Evolutionary conservation across 2,113 vertebrate species (phyloP).

Genomic region (Centropristis striata): DNA sequence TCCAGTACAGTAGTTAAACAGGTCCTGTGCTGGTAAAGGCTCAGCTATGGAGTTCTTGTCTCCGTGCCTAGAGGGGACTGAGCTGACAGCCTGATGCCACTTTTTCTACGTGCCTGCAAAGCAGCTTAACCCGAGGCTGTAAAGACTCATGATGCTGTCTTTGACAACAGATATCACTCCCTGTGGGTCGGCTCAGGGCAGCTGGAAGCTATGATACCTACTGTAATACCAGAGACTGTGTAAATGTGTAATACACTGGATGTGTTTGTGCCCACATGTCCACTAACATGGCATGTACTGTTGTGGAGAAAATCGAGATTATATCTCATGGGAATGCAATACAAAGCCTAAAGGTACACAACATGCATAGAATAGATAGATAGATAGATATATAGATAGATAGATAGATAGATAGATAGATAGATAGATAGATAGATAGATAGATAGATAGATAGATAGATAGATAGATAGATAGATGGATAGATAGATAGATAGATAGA

Average conservation of each 20-base stretch:
- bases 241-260: too few relatives aligned
- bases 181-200: slow-evolving; percentile 27
- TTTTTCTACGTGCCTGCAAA: slow-evolving; percentile 51
- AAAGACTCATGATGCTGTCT: slow-evolving; percentile 22
- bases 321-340: neutral
- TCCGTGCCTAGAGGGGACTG: slow-evolving; percentile 22
- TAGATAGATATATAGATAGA: too few relatives aligned
- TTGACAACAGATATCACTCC: slow-evolving; percentile 39
- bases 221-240: too few relatives aligned
- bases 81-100: slow-evolving; percentile 25
- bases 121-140: slow-evolving; percentile 32
- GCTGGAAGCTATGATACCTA: slow-evolving; percentile 6
- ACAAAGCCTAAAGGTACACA: slow-evolving; percentile 7
- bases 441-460: too few relatives aligned
- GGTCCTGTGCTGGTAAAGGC: slow-evolving; percentile 28
- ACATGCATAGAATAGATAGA: neutral
- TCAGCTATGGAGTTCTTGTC: slow-evolving; percentile 14
- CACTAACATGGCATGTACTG: neutral
- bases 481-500: too few relatives aligned
- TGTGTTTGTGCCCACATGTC: slow-evolving; percentile 9
- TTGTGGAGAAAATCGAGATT: slow-evolving; percentile 9
- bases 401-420: too few relatives aligned
- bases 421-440: too few relatives aligned
- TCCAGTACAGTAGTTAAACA: slow-evolving; percentile 16
- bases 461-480: too few relatives aligned